Conservation (phyloP, 1,140 invertebrate genomes). For the Mya arenaria region DNA sequence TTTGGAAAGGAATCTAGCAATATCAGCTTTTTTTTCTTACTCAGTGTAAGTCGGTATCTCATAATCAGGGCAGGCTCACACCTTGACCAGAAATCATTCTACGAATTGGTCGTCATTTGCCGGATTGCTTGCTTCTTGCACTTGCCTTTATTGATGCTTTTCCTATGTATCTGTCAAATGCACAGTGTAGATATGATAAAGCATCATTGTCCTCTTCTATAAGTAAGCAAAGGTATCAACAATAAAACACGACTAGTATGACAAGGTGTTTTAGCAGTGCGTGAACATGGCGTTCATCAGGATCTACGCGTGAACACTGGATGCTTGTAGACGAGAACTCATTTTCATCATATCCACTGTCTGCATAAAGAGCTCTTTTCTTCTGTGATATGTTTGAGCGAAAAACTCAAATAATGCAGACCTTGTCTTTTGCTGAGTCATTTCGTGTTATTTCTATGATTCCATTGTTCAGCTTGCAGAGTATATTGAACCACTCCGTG, state of each 20-base stretch:
- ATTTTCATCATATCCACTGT: too few species aligned
- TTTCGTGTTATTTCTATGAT: background rate
- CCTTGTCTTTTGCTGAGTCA: background rate
- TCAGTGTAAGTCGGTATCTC: too few species aligned
- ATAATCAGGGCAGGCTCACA: too few species aligned
- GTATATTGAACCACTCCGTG: conserved; percentile 41
- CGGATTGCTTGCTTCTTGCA: too few species aligned
- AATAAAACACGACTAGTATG: background rate
- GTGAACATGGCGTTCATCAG: background rate
- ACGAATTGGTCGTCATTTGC: too few species aligned
- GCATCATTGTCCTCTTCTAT: background rate
- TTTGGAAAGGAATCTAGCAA: too few species aligned
- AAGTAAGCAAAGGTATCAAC: background rate
- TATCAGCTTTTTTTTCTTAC: too few species aligned
- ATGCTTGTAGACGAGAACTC: background rate
- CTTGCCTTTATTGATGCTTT: too few species aligned
- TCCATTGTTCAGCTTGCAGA: background rate
- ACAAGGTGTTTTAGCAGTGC: background rate
- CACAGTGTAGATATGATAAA: too few species aligned
- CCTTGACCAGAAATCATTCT: too few species aligned
- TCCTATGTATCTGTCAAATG: too few species aligned
- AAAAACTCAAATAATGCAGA: conserved; percentile 5
- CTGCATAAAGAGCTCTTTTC: too few species aligned
- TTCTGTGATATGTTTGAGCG: conserved; percentile 6
- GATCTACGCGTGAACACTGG: background rate